A percentile compares a stretch with the other conserved stretches of the same genome.
Evolutionary conservation across 2,797 vertebrate species (phyloP).

Genomic region (Anniella stebbinsi): DNA sequence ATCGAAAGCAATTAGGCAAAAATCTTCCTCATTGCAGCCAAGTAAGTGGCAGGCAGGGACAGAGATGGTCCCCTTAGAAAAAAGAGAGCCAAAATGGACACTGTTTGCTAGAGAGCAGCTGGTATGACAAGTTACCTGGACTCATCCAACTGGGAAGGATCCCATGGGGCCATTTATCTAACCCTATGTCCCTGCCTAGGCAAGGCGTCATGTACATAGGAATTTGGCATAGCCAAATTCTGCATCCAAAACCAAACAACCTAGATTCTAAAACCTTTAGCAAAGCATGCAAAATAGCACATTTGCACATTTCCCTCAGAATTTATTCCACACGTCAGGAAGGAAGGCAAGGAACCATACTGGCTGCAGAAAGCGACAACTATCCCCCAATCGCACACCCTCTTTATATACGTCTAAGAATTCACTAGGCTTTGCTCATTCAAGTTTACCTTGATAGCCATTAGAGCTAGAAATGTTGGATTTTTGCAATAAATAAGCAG

Average conservation of each 20-base stretch:
- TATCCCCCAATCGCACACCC: neutral
- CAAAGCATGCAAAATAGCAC: neutral
- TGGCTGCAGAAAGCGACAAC: neutral
- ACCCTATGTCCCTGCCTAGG: neutral
- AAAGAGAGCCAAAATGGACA: neutral
- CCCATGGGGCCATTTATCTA: neutral
- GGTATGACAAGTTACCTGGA: neutral
- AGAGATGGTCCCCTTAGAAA: neutral
- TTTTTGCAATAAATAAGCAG: neutral
- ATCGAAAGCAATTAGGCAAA: constrained; percentile 30
- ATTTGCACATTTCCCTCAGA: neutral
- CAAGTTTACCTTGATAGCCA: neutral
- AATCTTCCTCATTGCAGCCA: constrained; percentile 4
- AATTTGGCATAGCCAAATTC: neutral
- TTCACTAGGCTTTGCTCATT: neutral
- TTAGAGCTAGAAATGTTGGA: neutral
- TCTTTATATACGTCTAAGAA: neutral
- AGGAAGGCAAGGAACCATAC: neutral
- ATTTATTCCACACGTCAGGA: neutral
- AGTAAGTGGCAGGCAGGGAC: neutral
- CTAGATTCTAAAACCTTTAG: neutral
- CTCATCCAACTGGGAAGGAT: neutral
- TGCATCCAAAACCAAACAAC: neutral
- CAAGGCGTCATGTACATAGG: neutral
- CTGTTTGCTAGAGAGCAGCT: constrained; percentile 4